Conservation (phyloP, 2,888 invertebrate species). For the Halictus quadricinctus region DNA sequence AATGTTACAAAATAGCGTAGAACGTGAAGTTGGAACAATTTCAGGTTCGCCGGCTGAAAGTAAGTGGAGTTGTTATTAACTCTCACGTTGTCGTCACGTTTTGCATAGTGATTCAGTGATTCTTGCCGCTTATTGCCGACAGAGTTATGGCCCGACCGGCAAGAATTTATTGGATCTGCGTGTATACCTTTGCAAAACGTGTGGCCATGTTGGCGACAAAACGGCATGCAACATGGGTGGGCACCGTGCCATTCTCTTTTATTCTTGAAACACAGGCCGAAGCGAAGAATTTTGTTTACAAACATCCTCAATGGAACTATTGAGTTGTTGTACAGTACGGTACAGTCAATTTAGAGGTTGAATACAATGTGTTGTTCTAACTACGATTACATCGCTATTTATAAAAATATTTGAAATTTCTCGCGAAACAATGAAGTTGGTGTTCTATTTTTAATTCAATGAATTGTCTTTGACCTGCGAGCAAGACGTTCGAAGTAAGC, state of each 20-base stretch:
- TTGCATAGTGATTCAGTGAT: neutral
- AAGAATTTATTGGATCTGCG: neutral
- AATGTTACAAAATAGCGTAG: neutral
- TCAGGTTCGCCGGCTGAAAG: neutral
- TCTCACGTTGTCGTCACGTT: slow-evolving; percentile 4
- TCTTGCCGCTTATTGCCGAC: neutral
- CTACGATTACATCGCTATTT: too few relatives aligned
- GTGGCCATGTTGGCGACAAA: slow-evolving; percentile 35
- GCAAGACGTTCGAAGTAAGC: neutral
- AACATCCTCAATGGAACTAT: neutral
- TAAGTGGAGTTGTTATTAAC: slow-evolving; percentile 1
- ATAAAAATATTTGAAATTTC: too few relatives aligned
- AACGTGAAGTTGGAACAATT: neutral
- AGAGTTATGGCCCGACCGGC: slow-evolving; percentile 7
- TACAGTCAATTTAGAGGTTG: neutral
- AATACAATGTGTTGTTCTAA: neutral
- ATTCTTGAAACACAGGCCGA: slow-evolving; percentile 29
- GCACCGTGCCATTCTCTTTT: slow-evolving; percentile 60
- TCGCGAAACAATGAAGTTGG: neutral
- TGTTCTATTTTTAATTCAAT: neutral
- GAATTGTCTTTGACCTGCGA: neutral
- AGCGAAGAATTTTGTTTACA: slow-evolving; percentile 35
- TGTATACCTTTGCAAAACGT: neutral
- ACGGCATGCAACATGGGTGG: slow-evolving; percentile 51
- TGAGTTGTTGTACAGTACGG: neutral